These are phyloP conservation scores for Andrena marginata DNA, from an alignment of 2,888 invertebrate genomes.

Conservation along the genomic window DNA sequence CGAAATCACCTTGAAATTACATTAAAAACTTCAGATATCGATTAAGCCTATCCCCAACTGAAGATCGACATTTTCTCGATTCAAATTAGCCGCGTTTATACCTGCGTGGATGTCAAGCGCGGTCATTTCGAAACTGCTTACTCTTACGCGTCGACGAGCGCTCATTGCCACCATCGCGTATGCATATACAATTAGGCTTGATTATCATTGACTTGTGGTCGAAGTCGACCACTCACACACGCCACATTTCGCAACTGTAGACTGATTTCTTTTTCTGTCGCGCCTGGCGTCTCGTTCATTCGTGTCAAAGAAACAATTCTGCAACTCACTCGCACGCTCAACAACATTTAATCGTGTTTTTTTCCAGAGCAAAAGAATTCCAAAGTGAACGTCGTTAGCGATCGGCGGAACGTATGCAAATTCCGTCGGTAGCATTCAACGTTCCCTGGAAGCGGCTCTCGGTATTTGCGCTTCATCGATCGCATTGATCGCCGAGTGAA, in stretches of 20 bases:
- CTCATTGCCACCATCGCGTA: slow-evolving; percentile 42
- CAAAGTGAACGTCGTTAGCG: slow-evolving; percentile 13
- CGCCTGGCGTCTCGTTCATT: not conserved
- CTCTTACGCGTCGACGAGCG: slow-evolving; percentile 20
- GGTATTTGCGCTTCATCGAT: slow-evolving; percentile 48
- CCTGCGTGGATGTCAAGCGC: not conserved
- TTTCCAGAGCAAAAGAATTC: not conserved
- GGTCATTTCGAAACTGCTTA: slow-evolving; percentile 42
- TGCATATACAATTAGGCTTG: slow-evolving; percentile 46
- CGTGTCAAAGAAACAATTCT: not conserved
- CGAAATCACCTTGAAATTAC: not conserved
- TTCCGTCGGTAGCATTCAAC: slow-evolving; percentile 13
- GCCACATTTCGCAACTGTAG: slow-evolving; percentile 19
- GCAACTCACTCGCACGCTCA: not conserved
- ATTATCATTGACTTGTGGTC: slow-evolving; percentile 44
- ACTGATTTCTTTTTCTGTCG: not conserved
- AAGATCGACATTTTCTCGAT: slow-evolving; percentile 1
- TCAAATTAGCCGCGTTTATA: not conserved
- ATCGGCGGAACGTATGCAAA: slow-evolving; percentile 40
- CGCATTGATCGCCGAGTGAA: slow-evolving; percentile 51
- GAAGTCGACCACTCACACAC: slow-evolving; percentile 17
- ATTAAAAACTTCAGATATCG: not conserved
- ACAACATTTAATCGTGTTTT: too few relatives aligned
- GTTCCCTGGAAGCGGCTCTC: slow-evolving; percentile 16
- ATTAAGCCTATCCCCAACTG: not conserved